Base-by-base conservation (phyloP, 2,113 vertebrate genomes). In the Mobula hypostoma region DNA sequence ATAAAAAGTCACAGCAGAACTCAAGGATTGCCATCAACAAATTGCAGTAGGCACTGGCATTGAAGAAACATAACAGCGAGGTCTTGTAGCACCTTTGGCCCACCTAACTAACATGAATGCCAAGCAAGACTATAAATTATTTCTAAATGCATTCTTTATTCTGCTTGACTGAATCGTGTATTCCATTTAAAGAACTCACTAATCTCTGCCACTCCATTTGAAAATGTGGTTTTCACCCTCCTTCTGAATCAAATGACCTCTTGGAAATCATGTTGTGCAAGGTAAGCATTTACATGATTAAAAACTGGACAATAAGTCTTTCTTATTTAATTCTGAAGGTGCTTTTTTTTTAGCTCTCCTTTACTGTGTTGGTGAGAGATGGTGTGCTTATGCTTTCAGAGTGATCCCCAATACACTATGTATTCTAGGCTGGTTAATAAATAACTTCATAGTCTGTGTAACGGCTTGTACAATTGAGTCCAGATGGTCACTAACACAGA, bases 401-500 rank as follows among this genome's bases (percentile, higher is more conserved):
- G 68, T 29, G 40, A 27, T 93, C 91, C 90, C 70, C 24, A 40
- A 74, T 93, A 70, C 91, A 11, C 91, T 15, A 48, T 93, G 70
- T 56, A 74, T 74, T 56, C 91, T 56, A 76, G 19, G 40, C 91
- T 93, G 91, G 68, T 93, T 93, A 93, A 93, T 93, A 93, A 93
- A 93, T 93, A 93, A 93, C 70, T 93, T 56, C 32, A 29, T 93
- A 29, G 68, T 48, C 36, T 93, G 90, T 93, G 68, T 93, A 72
- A 93, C 36, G 68, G 91, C 36, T 93, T 29, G 72, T 56, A 24
- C 91, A 93, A 93, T 93, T 93, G 91, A 40, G 70, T 93, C 91
- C 91, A 93, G 91, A 93, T 93, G 91, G 91, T 72, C 12, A 93
- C 70, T 72, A 93, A 93, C 91, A 11, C 48, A 93, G 68, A 93